Evolutionary conservation across 2,797 vertebrate species (phyloP), one percentile per base, ranked within the genome.

Genomic region (Cheirogaleus major): DNA sequence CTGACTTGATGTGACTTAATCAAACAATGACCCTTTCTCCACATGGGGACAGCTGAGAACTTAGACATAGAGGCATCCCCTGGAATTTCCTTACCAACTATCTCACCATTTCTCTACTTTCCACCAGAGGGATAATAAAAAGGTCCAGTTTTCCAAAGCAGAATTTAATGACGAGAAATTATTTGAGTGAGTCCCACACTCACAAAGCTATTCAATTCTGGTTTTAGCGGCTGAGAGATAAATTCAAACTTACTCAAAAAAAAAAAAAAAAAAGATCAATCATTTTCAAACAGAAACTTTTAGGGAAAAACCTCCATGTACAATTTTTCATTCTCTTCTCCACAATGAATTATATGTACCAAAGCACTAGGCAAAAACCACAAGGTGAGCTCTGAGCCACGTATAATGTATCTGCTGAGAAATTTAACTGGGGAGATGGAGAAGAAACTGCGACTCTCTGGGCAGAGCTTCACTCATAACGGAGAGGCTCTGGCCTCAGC

Each of bases 231-330:
- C 55, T 75, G 38, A 83, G 18, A 72, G 27, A 76, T 89, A 27
- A 94, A 79, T 89, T 87, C 67, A 61, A 95, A 96, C 48, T 17
- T 87, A 92, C 67, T 80, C n/a, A 72, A 93, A 91, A 83, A 86
- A 38, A 32, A n/a, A 55, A 25, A n/a, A 35, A 12, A 65, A 67
- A 55, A 85, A 63, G 35, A 78, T 4, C 75, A 91, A 93, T 38
- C 4, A 48, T 61, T 83, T 87, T 92, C 18, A 27, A 90, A 87
- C 23, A 65, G 70, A 92, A 85, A 93, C 3, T 80, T 78, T 61
- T 70, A 83, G 38, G 23, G 23, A 15, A 96, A 95, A 70, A 45
- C 57, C 11, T 72, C 41, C 8, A 0, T 13, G 11, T 83, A 55
- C 32, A 25, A 35, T 76, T 92, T 79, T 27, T 65, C 65, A 72